phyloP scores from a whole-genome alignment of 2,888 invertebrate species.

The Graphium colonna region DNA sequence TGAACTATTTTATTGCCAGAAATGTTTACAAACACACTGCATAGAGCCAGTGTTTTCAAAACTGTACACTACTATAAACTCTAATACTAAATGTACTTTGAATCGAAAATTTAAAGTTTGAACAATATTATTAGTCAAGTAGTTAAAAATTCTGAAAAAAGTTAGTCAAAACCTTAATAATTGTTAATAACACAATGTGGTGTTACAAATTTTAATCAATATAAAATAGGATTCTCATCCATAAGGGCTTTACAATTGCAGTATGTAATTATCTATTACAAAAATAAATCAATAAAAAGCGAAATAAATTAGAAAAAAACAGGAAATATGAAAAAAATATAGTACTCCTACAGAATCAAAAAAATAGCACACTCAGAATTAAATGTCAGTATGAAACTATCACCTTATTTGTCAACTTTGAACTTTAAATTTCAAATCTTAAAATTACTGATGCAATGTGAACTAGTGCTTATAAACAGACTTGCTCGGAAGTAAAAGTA shows the following conservation, averaged over 20 bases:
- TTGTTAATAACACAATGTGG: slow-evolving; percentile 57
- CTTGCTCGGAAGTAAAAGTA: slow-evolving; percentile 12
- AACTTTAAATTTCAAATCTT: slow-evolving; percentile 74
- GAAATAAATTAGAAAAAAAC: slow-evolving; percentile 73
- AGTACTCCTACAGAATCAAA: slow-evolving; percentile 62
- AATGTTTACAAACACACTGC: slow-evolving; percentile 74
- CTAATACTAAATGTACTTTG: slow-evolving; percentile 71
- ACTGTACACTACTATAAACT: slow-evolving; percentile 67
- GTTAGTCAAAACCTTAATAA: slow-evolving; percentile 62
- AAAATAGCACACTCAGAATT: slow-evolving; percentile 67
- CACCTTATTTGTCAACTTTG: slow-evolving; percentile 76
- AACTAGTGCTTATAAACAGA: slow-evolving; percentile 33
- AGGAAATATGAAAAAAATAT: slow-evolving; percentile 61
- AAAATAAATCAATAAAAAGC: slow-evolving; percentile 51
- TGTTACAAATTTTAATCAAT: slow-evolving; percentile 46
- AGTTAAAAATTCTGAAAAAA: slow-evolving; percentile 48
- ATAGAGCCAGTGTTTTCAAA: slow-evolving; percentile 56
- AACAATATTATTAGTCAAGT: slow-evolving; percentile 43
- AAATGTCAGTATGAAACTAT: slow-evolving; percentile 71
- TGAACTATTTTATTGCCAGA: slow-evolving; percentile 80
- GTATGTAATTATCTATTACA: slow-evolving; percentile 69
- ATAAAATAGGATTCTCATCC: slow-evolving; percentile 65
- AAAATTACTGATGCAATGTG: slow-evolving; percentile 66
- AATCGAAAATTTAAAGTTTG: slow-evolving; percentile 50
- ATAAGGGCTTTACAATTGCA: slow-evolving; percentile 67